Conservation (phyloP, 2,888 invertebrate species). For the Xestia ashworthii region DNA sequence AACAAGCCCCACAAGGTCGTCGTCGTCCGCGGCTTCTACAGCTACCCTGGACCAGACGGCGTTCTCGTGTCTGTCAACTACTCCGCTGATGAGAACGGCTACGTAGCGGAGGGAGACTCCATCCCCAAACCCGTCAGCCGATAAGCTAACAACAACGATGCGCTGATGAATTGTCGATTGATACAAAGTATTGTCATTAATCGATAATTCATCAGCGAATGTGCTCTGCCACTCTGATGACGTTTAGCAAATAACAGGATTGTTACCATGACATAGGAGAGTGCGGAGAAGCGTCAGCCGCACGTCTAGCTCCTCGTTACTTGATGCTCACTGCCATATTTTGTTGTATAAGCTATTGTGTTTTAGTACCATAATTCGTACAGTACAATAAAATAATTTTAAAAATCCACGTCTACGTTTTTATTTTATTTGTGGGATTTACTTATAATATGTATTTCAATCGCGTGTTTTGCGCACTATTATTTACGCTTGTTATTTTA, state of each 20-base stretch:
- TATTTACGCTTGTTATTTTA: neutral
- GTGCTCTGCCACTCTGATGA: constrained; percentile 25
- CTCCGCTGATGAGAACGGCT: constrained; percentile 92
- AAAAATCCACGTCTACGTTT: neutral
- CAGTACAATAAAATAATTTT: constrained; percentile 59
- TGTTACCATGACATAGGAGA: constrained; percentile 31
- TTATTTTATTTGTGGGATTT: constrained; percentile 8
- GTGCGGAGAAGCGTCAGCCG: constrained; percentile 18
- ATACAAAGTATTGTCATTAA: constrained; percentile 24
- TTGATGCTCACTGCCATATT: constrained; percentile 79
- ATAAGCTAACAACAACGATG: constrained; percentile 62
- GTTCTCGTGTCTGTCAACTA: constrained; percentile 87
- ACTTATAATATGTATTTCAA: neutral
- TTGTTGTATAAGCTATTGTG: constrained; percentile 79
- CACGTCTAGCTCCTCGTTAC: constrained; percentile 13
- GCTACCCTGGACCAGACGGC: constrained; percentile 90
- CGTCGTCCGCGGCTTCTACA: constrained; percentile 91
- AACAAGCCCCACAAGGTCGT: constrained; percentile 90
- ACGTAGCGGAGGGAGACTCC: constrained; percentile 91
- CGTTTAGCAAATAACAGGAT: constrained; percentile 32
- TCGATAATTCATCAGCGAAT: constrained; percentile 26
- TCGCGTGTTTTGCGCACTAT: neutral
- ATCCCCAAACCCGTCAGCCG: constrained; percentile 87
- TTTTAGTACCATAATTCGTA: constrained; percentile 68
- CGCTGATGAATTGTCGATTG: constrained; percentile 60